Percentiles rank a stretch among this genome's conserved stretches.
These are phyloP conservation scores for Isotomurus palustris DNA, from an alignment of 2,888 invertebrate species.

Conservation along the genomic window DNA sequence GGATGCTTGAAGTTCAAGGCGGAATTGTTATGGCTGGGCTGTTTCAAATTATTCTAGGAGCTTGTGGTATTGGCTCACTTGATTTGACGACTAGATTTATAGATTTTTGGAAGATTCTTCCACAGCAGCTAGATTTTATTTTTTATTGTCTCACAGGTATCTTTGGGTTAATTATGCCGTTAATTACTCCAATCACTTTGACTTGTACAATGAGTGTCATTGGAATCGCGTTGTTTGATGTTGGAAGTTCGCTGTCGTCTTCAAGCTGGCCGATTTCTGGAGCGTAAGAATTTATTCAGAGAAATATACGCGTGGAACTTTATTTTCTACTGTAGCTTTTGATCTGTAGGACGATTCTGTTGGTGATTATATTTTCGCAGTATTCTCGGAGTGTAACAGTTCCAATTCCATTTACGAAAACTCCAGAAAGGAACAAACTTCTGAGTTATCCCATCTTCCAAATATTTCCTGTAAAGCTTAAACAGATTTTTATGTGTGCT, in stretches of 20 bases:
- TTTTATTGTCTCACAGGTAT: slow-evolving; percentile 55
- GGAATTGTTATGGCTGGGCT: slow-evolving; percentile 74
- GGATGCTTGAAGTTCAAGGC: slow-evolving; percentile 76
- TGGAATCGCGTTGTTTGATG: slow-evolving; percentile 74
- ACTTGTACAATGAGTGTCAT: slow-evolving; percentile 78
- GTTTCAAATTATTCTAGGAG: slow-evolving; percentile 69
- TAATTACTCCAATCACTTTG: slow-evolving; percentile 77
- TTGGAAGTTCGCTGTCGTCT: slow-evolving; percentile 73
- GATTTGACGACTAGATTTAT: not conserved
- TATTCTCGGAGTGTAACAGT: slow-evolving; percentile 63
- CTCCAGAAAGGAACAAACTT: slow-evolving; percentile 7
- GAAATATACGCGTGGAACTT: slow-evolving; percentile 12
- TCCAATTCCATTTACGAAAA: slow-evolving; percentile 54
- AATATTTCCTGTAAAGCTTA: slow-evolving; percentile 32
- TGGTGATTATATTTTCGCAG: slow-evolving; percentile 75
- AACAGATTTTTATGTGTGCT: not conserved
- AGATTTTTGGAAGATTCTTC: not conserved
- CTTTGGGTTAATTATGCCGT: slow-evolving; percentile 67
- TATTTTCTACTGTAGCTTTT: slow-evolving; percentile 6
- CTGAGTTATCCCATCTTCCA: slow-evolving; percentile 27
- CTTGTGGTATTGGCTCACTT: slow-evolving; percentile 47
- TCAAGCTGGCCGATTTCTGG: slow-evolving; percentile 78
- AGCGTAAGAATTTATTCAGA: slow-evolving; percentile 57
- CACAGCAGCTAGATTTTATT: not conserved
- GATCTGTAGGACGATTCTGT: slow-evolving; percentile 62